A percentile compares a stretch with the other conserved stretches of the same genome.
Evolutionary conservation across 2,797 vertebrate species (phyloP).

Genomic region (Potorous gilbertii): DNA sequence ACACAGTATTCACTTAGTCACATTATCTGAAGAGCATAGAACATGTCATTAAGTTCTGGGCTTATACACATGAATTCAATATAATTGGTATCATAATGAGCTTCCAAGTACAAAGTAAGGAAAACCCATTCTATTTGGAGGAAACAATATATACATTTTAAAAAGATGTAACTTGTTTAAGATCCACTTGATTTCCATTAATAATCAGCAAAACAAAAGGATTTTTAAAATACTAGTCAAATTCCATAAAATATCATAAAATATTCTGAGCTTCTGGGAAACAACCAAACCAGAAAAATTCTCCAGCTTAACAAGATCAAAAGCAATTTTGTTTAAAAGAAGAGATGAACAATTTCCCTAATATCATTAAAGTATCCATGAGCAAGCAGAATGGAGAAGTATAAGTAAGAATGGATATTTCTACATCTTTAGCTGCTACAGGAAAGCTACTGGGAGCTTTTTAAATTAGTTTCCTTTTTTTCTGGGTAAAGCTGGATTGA

Average conservation of each 20-base stretch:
- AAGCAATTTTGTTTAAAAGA: constrained; percentile 26
- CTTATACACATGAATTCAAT: background rate
- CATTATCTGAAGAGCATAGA: background rate
- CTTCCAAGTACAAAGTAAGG: background rate
- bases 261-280: background rate
- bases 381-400: background rate
- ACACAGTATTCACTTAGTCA: background rate
- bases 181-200: background rate
- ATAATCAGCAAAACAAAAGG: background rate
- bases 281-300: background rate
- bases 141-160: background rate
- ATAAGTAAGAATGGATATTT: background rate
- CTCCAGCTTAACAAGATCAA: constrained; percentile 9
- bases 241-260: background rate
- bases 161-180: background rate
- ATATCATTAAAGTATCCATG: constrained; percentile 13
- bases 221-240: constrained; percentile 27
- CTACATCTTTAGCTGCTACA: background rate
- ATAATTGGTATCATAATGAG: background rate
- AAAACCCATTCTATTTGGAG: background rate
- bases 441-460: background rate
- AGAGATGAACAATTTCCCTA: too few relatives aligned
- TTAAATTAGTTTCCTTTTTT: background rate
- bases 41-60: background rate
- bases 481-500: background rate